Conservation (phyloP, 2,797 vertebrate genomes). For the Triplophysa yarkandensis region DNA sequence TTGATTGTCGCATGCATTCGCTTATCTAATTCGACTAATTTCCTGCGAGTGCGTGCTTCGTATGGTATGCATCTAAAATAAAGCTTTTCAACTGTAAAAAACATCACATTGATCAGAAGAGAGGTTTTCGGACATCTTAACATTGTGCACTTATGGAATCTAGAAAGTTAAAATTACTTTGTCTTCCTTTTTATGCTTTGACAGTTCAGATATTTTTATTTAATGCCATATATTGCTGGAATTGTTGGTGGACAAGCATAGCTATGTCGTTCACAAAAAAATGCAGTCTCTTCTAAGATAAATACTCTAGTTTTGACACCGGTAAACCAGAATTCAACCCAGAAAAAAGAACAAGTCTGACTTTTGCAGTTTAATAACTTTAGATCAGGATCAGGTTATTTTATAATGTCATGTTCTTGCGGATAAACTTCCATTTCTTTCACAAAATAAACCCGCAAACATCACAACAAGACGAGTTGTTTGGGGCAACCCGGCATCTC, state of each 20-base stretch:
- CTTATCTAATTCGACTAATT: constrained; percentile 22
- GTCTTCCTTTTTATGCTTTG: not conserved
- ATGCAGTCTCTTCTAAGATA: not conserved
- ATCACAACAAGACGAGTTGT: constrained; percentile 60
- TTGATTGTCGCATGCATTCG: constrained; percentile 18
- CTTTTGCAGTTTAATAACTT: too few species aligned
- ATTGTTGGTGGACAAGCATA: not conserved
- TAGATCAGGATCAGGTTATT: too few species aligned
- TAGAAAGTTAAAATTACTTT: not conserved
- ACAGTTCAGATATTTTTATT: not conserved
- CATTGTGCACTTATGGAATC: not conserved
- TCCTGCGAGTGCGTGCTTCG: not conserved
- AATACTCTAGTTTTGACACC: not conserved
- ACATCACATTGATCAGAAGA: not conserved
- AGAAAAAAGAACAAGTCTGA: not conserved
- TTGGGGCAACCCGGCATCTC: constrained; percentile 63
- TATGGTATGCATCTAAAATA: not conserved
- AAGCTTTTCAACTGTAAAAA: not conserved
- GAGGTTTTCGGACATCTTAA: not conserved
- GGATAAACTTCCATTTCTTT: constrained; percentile 1
- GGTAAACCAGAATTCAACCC: not conserved
- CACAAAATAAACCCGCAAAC: constrained; percentile 49
- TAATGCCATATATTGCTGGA: not conserved
- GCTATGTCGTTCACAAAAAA: not conserved
- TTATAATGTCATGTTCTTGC: too few species aligned